A percentile compares a stretch with the other conserved stretches of the same genome.
Evolutionary conservation across 2,888 invertebrate genomes (phyloP).

Genomic region (Azorinus chamasolen): DNA sequence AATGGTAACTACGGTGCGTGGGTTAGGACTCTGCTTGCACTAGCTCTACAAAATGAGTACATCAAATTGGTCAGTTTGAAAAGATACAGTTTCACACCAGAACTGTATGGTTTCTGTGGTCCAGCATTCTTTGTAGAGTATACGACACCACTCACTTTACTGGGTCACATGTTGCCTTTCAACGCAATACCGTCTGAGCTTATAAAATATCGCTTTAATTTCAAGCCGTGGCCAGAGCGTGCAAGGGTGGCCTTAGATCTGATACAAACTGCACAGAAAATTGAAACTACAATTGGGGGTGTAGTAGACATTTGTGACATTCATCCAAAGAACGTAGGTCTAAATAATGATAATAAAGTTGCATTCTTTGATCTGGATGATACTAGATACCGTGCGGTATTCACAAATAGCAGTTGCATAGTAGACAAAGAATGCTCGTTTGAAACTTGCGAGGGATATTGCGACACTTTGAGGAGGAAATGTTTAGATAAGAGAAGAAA

Average conservation of each 20-base stretch:
- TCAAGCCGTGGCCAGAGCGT: slow-evolving; percentile 67
- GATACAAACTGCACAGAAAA: slow-evolving; percentile 89
- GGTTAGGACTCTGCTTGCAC: too few relatives aligned
- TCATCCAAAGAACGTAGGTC: slow-evolving; percentile 90
- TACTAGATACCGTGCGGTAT: slow-evolving; percentile 84
- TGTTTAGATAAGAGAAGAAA: background rate
- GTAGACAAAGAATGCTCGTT: background rate
- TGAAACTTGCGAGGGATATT: background rate
- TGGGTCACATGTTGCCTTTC: too few relatives aligned
- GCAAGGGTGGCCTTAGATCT: slow-evolving; percentile 87
- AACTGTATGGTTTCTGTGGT: too few relatives aligned
- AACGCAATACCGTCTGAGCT: too few relatives aligned
- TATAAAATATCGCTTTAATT: too few relatives aligned
- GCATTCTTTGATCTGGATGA: slow-evolving; percentile 90
- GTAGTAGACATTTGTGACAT: slow-evolving; percentile 90
- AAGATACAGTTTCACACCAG: too few relatives aligned
- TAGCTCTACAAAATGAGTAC: too few relatives aligned
- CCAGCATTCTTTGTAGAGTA: too few relatives aligned
- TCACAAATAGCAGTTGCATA: background rate
- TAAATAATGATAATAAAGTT: slow-evolving; percentile 84
- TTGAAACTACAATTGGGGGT: slow-evolving; percentile 89
- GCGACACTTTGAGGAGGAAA: background rate
- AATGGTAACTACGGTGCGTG: too few relatives aligned
- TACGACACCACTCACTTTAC: too few relatives aligned
- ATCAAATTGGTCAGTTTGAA: too few relatives aligned